Evolutionary conservation across 2,113 vertebrate species (phyloP), one percentile per base, ranked within the genome.

Genomic region (Cyanoliseus patagonus): DNA sequence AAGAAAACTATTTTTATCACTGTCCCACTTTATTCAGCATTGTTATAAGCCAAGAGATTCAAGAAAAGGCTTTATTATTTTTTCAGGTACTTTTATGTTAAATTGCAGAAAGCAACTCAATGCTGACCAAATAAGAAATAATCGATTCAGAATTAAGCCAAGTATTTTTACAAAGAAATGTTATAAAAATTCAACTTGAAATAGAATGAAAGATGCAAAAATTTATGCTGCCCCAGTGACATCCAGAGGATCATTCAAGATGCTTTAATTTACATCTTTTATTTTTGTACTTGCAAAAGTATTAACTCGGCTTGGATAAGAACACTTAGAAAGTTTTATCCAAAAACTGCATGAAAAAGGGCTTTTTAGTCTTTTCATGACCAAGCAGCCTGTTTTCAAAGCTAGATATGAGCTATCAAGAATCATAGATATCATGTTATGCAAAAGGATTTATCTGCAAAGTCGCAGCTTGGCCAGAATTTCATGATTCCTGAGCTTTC

Each of bases 111-210:
- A 95, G 30, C 39, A 72, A 91, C 20, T 82, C 28, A 39, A 53
- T 93, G 64, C 55, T 92, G 90, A 91, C 46, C 33, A 90, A 96
- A 87, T 66, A 85, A 8, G 85, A 91, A 91, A 91, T 39, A 89
- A 87, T 68, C 49, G n/a, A 88, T 93, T 90, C 35, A 85, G 64
- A 95, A 88, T 83, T 76, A 90, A 89, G 53, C 53, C 75, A 81
- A 81, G 64, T 42, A 76, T 76, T 92, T 91, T 90, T 72, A 66
- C 62, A 92, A 80, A 80, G 57, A 72, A 85, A 83, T 33, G 8
- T 9, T 84, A 2, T 30, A 87, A 42, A 42, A 12, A 27, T 69
- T 53, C 42, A 25, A 13, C 18, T 76, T 87, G 62, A 93, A 96
- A 76, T 72, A 52, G 39, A 96, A 90, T 82, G 39, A 90, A 78